A percentile compares a stretch with the other conserved stretches of the same genome.
These are phyloP conservation scores for Apodemia mormo DNA, from an alignment of 2,888 invertebrate genomes.

Conservation along the genomic window DNA sequence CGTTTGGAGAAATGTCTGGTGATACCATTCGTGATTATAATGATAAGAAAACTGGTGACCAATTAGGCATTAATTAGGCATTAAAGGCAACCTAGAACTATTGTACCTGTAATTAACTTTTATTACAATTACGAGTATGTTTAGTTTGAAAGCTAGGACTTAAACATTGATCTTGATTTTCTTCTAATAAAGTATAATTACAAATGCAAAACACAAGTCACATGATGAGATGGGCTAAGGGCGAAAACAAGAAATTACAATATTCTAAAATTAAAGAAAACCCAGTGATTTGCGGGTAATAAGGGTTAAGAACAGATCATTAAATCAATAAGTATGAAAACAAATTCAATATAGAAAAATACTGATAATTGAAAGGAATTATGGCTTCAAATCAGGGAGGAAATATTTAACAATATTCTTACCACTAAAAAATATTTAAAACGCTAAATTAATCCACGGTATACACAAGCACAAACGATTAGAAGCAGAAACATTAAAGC, in stretches of 20 bases:
- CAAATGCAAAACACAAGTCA: neutral
- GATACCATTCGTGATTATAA: no score
- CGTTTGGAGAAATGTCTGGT: no score
- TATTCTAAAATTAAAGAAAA: neutral
- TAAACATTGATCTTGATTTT: no score
- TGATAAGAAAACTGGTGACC: no score
- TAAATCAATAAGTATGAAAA: neutral
- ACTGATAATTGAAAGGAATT: neutral
- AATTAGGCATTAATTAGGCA: no score
- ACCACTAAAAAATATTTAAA: constrained; percentile 43
- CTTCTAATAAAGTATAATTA: neutral
- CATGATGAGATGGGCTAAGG: neutral
- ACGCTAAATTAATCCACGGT: constrained; percentile 45
- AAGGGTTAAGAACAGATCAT: neutral
- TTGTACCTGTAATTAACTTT: no score
- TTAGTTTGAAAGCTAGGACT: no score
- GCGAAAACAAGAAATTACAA: neutral
- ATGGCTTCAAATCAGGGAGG: neutral
- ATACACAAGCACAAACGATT: constrained; percentile 57
- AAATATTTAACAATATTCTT: constrained; percentile 40
- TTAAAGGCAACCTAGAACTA: no score
- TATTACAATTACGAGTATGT: no score
- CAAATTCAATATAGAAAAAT: no score
- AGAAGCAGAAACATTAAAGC: constrained; percentile 43
- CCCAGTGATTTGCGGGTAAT: neutral